Conservation (phyloP, 2,888 invertebrate species). For the Campoplex capitator region DNA sequence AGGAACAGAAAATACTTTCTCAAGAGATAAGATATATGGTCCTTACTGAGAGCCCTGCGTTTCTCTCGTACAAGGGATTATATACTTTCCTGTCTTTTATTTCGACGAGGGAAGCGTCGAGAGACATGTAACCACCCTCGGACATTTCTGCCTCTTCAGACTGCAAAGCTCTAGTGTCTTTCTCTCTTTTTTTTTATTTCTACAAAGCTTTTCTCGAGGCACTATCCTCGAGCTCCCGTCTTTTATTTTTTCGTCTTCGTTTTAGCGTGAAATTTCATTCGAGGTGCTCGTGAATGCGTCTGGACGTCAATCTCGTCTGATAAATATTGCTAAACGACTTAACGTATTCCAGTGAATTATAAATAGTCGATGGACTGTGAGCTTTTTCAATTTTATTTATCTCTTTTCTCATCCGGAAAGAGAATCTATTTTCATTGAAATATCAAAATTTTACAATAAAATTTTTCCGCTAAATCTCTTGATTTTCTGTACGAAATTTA, state of each 20-base stretch:
- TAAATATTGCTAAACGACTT: not conserved
- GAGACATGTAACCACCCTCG: conserved; percentile 44
- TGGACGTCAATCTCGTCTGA: conserved; percentile 28
- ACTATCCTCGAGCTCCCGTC: conserved; percentile 20
- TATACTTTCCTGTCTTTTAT: conserved; percentile 37
- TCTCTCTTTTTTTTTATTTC: conserved; percentile 13
- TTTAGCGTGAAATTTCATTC: conserved; percentile 38
- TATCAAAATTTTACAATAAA: too few relatives aligned
- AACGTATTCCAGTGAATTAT: not conserved
- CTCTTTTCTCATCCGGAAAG: too few relatives aligned
- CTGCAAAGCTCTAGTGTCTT: conserved; percentile 21
- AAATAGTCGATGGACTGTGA: not conserved
- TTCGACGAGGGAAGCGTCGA: conserved; percentile 44
- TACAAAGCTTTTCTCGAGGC: conserved; percentile 35
- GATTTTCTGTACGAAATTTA: not conserved
- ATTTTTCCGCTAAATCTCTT: not conserved
- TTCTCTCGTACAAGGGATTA: conserved; percentile 26
- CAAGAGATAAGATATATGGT: conserved; percentile 17
- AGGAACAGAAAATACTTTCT: conserved; percentile 15
- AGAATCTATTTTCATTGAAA: too few relatives aligned
- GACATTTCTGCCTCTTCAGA: conserved; percentile 56
- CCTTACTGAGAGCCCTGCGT: conserved; percentile 4
- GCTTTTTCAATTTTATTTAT: not conserved
- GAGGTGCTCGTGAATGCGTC: not conserved
- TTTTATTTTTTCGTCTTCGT: conserved; percentile 28